Base-by-base conservation (phyloP, 2,888 invertebrate genomes). In the Agrochola lychnidis region DNA sequence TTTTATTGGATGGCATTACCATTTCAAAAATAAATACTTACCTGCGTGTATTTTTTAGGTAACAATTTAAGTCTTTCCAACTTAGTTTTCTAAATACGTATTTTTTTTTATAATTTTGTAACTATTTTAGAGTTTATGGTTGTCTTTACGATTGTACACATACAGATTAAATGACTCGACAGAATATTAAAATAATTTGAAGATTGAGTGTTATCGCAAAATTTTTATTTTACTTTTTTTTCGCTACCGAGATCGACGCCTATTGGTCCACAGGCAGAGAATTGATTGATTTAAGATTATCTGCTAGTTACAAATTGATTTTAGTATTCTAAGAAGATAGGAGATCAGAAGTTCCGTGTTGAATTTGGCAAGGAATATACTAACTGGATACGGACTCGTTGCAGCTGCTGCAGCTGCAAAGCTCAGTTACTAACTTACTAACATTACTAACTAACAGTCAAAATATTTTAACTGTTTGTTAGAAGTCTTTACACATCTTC, bases 161-260 rank as follows among this genome's bases (percentile, higher is more conserved):
- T 51, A 22, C 3, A 6, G 53, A 73, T 76, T 73, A 84, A 87
- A 87, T 92, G 90, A 92, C 86, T 89, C 78, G 57, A 78, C 90
- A 89, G n/a, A 88, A 90, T 87, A 83, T 86, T 75, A 84, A 86
- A 88, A 90, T 91, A 89, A 90, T 91, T 91, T 83, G 77, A 83
- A 79, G 83, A 89, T 85, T 81, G 86, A 83, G 76, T 80, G 86
- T 87, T 74, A 85, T 73, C 87, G 88, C 86, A 70, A 89, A 91
- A 88, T 87, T 86, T 79, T 87, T 86, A 69, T 70, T 81, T 36
- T 56, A 42, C 2, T n/a, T 78, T 80, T 67, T 85, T 83, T 63
- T 79, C 78, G 4, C 19, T 45, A 3, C 42, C 36, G 12, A 48
- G 57, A 12, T 67, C 56, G 67, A 62, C 19, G 40, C 45, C 53